phyloP scores from a whole-genome alignment of 1,140 invertebrate genomes.

The Megathymus violae region DNA sequence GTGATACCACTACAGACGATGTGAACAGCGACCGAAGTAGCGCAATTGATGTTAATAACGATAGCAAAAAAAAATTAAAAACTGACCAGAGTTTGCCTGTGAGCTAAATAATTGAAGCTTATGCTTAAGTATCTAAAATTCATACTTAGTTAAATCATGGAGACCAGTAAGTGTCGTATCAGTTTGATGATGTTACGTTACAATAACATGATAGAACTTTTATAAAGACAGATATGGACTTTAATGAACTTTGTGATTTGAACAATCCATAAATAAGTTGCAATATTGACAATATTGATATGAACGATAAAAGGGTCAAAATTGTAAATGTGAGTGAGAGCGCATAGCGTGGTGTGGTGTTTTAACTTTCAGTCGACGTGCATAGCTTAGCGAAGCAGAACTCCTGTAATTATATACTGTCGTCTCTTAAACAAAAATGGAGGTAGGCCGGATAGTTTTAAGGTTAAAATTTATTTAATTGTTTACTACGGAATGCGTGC shows the following conservation, averaged over 20 bases:
- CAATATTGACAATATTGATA: constrained; percentile 5
- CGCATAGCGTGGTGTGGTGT: constrained; percentile 8
- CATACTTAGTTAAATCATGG: constrained; percentile 8
- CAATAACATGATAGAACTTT: background rate
- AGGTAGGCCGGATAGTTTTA: constrained; percentile 75
- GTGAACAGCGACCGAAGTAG: too few relatives aligned
- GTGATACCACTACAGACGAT: constrained; percentile 15
- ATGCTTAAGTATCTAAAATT: background rate
- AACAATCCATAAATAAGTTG: constrained; percentile 8
- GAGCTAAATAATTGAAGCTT: constrained; percentile 1
- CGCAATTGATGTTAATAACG: too few relatives aligned
- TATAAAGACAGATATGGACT: background rate
- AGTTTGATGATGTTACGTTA: background rate
- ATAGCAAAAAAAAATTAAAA: too few relatives aligned
- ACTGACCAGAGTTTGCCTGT: constrained; percentile 1
- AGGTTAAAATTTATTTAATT: constrained; percentile 46
- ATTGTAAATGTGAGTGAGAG: background rate
- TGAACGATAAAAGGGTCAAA: constrained; percentile 1
- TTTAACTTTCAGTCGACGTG: constrained; percentile 36
- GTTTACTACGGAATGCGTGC: constrained; percentile 52
- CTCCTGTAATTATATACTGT: constrained; percentile 48
- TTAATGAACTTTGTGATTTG: background rate
- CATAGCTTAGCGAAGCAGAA: constrained; percentile 45
- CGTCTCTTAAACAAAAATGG: constrained; percentile 75
- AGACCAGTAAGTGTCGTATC: background rate